Conservation (phyloP, 2,113 vertebrate genomes). For the Pagrus major region DNA sequence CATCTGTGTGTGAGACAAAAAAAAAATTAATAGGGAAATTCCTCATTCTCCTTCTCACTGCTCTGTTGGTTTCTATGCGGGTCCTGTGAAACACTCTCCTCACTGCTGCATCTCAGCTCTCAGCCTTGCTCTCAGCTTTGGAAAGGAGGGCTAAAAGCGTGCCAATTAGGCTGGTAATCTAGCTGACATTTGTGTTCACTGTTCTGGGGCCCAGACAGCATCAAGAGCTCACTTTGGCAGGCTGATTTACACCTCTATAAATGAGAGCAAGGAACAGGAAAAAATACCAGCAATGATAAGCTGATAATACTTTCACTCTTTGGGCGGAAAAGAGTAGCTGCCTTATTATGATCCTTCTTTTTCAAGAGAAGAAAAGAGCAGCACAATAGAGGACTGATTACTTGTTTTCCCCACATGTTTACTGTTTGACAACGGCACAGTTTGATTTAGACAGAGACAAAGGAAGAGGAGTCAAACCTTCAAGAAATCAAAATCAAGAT, state of each 20-base stretch:
- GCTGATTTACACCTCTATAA: constrained; percentile 24
- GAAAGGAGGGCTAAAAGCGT: constrained; percentile 24
- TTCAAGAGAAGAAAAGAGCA: constrained; percentile 29
- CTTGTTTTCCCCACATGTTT: constrained; percentile 23
- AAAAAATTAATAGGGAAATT: neutral
- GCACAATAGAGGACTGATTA: constrained; percentile 53
- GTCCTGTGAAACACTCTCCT: constrained; percentile 42
- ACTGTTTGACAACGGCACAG: constrained; percentile 33
- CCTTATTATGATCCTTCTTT: neutral
- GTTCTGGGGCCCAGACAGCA: constrained; percentile 39
- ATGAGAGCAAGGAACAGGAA: constrained; percentile 25
- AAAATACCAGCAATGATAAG: constrained; percentile 12
- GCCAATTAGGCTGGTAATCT: constrained; percentile 71
- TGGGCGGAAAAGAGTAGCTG: neutral
- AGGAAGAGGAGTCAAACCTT: constrained; percentile 1
- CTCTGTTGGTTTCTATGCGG: constrained; percentile 8
- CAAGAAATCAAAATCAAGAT: neutral
- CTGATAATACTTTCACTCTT: constrained; percentile 36
- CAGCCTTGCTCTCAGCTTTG: constrained; percentile 18
- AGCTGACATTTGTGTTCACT: constrained; percentile 63
- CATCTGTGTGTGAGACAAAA: constrained; percentile 17
- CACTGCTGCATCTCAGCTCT: constrained; percentile 26
- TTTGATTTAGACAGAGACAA: constrained; percentile 21
- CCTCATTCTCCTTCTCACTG: neutral
- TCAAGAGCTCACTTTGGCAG: constrained; percentile 47